Evolutionary conservation across 2,113 vertebrate species (phyloP).

Genomic region (Alosa alosa): DNA sequence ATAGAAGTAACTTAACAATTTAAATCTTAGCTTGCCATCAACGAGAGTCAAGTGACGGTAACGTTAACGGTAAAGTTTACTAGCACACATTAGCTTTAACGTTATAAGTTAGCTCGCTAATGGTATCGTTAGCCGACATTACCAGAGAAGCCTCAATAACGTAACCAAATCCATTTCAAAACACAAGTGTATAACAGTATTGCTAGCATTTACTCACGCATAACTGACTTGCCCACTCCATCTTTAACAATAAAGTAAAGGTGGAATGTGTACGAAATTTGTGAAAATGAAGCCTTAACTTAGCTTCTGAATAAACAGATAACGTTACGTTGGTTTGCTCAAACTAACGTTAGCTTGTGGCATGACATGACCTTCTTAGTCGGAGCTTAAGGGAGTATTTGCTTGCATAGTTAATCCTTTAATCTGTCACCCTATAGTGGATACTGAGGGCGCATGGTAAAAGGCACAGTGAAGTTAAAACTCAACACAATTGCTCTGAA

Average conservation of each 20-base stretch:
- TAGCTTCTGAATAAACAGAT: background rate
- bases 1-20: background rate
- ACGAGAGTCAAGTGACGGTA: background rate
- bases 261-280: slow-evolving; percentile 39
- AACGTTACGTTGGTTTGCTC: slow-evolving; percentile 22
- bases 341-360: slow-evolving; percentile 37
- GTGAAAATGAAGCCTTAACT: background rate
- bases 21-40: background rate
- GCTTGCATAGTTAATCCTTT: slow-evolving; percentile 66
- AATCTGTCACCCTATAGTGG: slow-evolving; percentile 59
- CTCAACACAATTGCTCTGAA: slow-evolving; percentile 27
- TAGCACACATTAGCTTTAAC: background rate
- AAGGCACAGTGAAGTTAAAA: slow-evolving; percentile 54
- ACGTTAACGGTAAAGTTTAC: background rate
- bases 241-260: slow-evolving; percentile 57
- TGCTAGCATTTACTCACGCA: slow-evolving; percentile 66
- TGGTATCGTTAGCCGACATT: background rate
- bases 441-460: slow-evolving; percentile 44
- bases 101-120: background rate
- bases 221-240: slow-evolving; percentile 74
- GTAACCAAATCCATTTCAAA: background rate
- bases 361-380: slow-evolving; percentile 68
- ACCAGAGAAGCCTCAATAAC: background rate
- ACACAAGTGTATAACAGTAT: background rate
- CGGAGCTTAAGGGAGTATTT: slow-evolving; percentile 59